Evolutionary conservation across 2,113 vertebrate genomes (phyloP).

Genomic region (Xiphophorus hellerii): DNA sequence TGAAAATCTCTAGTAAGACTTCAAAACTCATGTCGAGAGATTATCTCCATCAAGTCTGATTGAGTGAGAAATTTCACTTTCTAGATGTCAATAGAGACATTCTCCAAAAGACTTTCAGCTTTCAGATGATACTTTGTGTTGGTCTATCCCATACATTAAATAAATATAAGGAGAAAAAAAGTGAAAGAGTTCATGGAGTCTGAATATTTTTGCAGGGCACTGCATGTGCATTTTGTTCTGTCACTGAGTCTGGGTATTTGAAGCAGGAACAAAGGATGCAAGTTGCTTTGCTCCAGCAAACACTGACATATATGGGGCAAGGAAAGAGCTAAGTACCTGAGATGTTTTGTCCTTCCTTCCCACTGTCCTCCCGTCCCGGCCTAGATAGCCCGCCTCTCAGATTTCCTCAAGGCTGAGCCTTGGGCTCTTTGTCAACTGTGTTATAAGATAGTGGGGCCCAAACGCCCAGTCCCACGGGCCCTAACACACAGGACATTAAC

Average conservation of each 20-base stretch:
- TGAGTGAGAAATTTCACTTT: too few species aligned
- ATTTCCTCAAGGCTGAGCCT: slow-evolving; percentile 75
- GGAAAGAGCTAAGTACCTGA: slow-evolving; percentile 53
- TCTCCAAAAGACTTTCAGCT: not conserved
- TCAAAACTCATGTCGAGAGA: too few species aligned
- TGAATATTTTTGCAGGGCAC: not conserved
- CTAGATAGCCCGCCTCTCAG: slow-evolving; percentile 76
- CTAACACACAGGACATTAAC: slow-evolving; percentile 67
- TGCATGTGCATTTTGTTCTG: not conserved
- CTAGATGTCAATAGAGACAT: not conserved
- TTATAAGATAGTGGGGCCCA: slow-evolving; percentile 78
- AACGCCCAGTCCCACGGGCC: slow-evolving; percentile 79
- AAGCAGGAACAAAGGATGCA: not conserved
- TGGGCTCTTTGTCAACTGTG: slow-evolving; percentile 76
- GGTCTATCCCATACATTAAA: not conserved
- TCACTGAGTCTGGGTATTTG: not conserved
- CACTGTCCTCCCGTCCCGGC: slow-evolving; percentile 55
- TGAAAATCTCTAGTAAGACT: too few species aligned
- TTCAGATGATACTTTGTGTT: not conserved
- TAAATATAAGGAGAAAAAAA: not conserved
- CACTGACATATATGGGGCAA: slow-evolving; percentile 33
- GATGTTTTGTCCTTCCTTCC: slow-evolving; percentile 54
- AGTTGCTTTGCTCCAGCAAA: not conserved
- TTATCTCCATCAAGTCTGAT: too few species aligned
- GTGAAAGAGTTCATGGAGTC: not conserved